phyloP scores from a whole-genome alignment of 1,140 invertebrate genomes.

The Bombus sylvicola region DNA sequence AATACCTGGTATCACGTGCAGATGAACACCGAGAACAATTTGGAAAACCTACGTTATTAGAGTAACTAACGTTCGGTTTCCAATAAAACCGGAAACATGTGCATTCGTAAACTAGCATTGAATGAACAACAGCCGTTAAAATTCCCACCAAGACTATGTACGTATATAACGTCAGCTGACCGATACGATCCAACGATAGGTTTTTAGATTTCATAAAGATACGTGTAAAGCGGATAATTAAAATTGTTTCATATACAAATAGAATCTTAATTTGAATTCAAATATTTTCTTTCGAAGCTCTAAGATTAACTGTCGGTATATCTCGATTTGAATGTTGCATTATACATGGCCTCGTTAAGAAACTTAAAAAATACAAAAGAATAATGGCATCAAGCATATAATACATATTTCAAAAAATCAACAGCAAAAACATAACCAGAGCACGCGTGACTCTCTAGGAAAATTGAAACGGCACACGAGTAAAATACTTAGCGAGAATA shows the following conservation, averaged over 20 bases:
- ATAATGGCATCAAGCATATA: too few relatives aligned
- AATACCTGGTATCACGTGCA: neutral
- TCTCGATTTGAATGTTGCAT: neutral
- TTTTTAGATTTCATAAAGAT: neutral
- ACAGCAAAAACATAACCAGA: neutral
- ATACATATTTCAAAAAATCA: neutral
- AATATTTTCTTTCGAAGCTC: neutral
- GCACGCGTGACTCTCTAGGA: neutral
- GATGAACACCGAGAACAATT: neutral
- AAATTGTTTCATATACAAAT: neutral
- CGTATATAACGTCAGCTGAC: constrained; percentile 55
- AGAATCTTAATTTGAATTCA: neutral
- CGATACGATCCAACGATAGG: constrained; percentile 15
- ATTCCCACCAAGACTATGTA: constrained; percentile 12
- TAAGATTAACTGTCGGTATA: neutral
- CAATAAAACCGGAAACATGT: constrained; percentile 10
- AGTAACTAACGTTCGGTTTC: neutral
- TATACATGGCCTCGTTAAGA: too few relatives aligned
- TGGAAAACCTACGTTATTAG: too few relatives aligned
- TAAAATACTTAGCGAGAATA: constrained; percentile 30
- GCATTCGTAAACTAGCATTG: constrained; percentile 6
- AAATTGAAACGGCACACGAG: neutral
- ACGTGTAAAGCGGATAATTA: neutral
- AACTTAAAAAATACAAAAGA: neutral
- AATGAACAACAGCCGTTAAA: constrained; percentile 57